Conservation (phyloP, 2,113 vertebrate species). For the Larimichthys crocea region DNA sequence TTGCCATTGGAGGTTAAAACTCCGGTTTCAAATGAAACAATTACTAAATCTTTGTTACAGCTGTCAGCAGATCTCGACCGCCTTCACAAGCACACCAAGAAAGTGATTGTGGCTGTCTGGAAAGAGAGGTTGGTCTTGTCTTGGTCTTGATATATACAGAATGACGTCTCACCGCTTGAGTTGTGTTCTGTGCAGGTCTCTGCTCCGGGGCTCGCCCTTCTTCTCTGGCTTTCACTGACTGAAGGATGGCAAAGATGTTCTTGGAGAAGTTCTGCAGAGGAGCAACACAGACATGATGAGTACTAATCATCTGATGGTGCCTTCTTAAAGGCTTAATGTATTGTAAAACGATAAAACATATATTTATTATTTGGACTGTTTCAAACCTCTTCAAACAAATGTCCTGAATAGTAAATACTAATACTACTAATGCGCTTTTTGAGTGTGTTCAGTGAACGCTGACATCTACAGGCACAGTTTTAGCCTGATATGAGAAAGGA, state of each 20-base stretch:
- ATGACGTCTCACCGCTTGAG: slow-evolving; percentile 87
- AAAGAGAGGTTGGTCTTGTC: too few species aligned
- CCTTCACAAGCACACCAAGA: too few species aligned
- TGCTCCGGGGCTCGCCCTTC: slow-evolving; percentile 97
- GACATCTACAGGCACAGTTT: neutral
- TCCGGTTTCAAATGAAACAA: too few species aligned
- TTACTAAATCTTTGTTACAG: too few species aligned
- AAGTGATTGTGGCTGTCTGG: too few species aligned
- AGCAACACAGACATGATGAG: slow-evolving; percentile 32
- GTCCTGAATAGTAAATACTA: neutral
- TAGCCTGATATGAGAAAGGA: neutral
- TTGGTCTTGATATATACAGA: too few species aligned
- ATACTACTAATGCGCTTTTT: neutral
- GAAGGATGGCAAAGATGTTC: slow-evolving; percentile 99
- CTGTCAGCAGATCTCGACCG: too few species aligned
- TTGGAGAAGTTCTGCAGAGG: slow-evolving; percentile 95
- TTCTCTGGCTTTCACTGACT: slow-evolving; percentile 98
- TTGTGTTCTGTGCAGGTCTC: slow-evolving; percentile 91
- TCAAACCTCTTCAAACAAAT: neutral
- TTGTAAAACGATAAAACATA: neutral
- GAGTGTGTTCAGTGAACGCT: neutral
- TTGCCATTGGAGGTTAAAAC: too few species aligned
- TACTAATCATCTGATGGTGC: neutral
- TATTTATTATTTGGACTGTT: neutral
- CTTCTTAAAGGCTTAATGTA: too few species aligned